A percentile compares a stretch with the other conserved stretches of the same genome.
Evolutionary conservation across 2,113 vertebrate genomes (phyloP).

Genomic region (Jaculus jaculus): DNA sequence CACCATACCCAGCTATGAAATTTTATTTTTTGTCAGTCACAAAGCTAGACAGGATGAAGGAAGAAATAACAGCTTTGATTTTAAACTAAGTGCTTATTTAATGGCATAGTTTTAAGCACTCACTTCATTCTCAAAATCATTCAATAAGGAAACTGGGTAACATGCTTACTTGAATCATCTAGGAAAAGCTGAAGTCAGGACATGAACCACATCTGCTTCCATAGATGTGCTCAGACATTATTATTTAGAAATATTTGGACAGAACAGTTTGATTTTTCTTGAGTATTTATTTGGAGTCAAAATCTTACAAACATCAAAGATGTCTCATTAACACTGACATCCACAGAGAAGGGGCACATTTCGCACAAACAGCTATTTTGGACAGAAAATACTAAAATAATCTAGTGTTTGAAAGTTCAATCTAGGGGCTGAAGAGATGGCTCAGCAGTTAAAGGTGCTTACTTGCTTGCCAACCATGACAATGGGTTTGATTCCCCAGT

Average conservation of each 20-base stretch:
- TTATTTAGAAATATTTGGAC: slow-evolving; percentile 19
- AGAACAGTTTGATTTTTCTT: slow-evolving; percentile 32
- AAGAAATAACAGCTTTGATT: neutral
- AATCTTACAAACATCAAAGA: slow-evolving; percentile 38
- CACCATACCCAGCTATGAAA: no score
- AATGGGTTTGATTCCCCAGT: no score
- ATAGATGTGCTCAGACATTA: slow-evolving; percentile 9
- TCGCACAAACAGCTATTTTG: slow-evolving; percentile 11
- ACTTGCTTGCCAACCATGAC: no score
- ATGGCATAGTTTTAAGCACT: neutral
- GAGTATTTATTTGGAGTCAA: slow-evolving; percentile 27
- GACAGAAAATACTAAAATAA: slow-evolving; percentile 37
- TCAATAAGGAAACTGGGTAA: neutral
- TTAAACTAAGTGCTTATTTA: neutral
- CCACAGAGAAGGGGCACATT: slow-evolving; percentile 21
- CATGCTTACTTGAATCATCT: neutral
- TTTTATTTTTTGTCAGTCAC: slow-evolving; percentile 1
- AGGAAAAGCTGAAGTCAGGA: slow-evolving; percentile 7
- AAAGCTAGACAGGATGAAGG: neutral
- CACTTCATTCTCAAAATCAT: slow-evolving; percentile 28
- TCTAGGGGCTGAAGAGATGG: neutral
- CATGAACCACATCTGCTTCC: neutral
- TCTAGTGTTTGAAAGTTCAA: slow-evolving; percentile 42
- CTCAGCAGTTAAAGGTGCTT: no score
- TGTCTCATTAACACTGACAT: slow-evolving; percentile 22